phyloP scores from a whole-genome alignment of 92 coral and sea anemone genomes.

The Chrysogorgia sp. region DNA sequence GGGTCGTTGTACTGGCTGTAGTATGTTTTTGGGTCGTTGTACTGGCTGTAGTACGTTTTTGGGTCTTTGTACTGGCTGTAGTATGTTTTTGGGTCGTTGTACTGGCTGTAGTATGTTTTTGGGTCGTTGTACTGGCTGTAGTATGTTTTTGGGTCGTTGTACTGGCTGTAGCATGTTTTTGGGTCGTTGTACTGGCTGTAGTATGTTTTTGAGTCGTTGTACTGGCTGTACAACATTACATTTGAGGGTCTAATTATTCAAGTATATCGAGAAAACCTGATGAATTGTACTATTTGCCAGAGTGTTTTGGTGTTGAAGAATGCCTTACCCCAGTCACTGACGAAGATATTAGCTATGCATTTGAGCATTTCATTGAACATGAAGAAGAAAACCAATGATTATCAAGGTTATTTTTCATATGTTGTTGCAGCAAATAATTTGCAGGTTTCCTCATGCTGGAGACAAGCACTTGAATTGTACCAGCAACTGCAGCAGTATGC shows the following conservation, averaged over 20 bases:
- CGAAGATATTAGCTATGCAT: not conserved
- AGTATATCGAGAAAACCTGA: not conserved
- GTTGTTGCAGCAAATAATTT: not conserved
- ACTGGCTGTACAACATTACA: too few species aligned
- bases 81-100: too few species aligned
- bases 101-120: too few species aligned
- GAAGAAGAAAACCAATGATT: not conserved
- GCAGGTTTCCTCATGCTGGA: not conserved
- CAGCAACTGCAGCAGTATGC: not conserved
- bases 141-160: too few species aligned
- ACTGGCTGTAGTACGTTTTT: too few species aligned
- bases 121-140: too few species aligned
- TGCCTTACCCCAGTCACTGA: not conserved
- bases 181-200: too few species aligned
- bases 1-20: too few species aligned
- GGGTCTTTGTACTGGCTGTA: too few species aligned
- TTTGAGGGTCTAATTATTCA: not conserved
- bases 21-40: too few species aligned
- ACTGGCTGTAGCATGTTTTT: too few species aligned
- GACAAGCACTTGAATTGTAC: not conserved
- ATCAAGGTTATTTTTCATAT: not conserved
- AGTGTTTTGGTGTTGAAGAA: not conserved
- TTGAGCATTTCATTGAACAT: not conserved
- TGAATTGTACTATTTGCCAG: not conserved
- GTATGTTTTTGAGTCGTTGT: too few species aligned